phyloP scores from a whole-genome alignment of 2,888 invertebrate species.

The Galerucella pusilla region DNA sequence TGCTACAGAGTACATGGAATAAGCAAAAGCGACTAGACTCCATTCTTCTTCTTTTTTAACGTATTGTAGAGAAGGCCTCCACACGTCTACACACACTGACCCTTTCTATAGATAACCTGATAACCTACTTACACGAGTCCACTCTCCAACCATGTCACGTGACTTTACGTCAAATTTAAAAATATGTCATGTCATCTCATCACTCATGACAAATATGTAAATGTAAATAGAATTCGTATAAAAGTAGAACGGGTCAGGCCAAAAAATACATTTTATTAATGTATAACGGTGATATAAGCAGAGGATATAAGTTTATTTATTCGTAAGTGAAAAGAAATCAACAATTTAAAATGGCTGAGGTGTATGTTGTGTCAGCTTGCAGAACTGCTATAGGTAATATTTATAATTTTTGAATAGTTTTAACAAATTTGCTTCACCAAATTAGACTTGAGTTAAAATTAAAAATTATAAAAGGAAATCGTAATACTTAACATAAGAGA shows the following conservation, averaged over 20 bases:
- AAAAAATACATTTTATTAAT: conserved; percentile 1
- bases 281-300: conserved; percentile 3
- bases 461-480: background rate
- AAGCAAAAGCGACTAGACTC: too few relatives aligned
- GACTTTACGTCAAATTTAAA: background rate
- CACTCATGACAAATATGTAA: background rate
- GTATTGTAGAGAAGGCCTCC: too few relatives aligned
- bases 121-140: too few relatives aligned
- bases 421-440: background rate
- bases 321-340: conserved; percentile 1
- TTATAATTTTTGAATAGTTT: conserved; percentile 46
- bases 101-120: too few relatives aligned
- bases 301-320: background rate
- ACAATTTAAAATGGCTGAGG: conserved; percentile 56
- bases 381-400: conserved; percentile 85
- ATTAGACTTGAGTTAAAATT: background rate
- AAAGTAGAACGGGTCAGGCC: background rate
- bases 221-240: background rate
- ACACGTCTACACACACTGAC: too few relatives aligned
- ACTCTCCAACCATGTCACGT: background rate
- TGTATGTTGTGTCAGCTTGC: conserved; percentile 81
- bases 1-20: too few relatives aligned
- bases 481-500: background rate
- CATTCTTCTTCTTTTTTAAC: too few relatives aligned
- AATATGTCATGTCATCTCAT: background rate